Base-by-base conservation (phyloP, 2,113 vertebrate genomes). In the Hippocampus comes region DNA sequence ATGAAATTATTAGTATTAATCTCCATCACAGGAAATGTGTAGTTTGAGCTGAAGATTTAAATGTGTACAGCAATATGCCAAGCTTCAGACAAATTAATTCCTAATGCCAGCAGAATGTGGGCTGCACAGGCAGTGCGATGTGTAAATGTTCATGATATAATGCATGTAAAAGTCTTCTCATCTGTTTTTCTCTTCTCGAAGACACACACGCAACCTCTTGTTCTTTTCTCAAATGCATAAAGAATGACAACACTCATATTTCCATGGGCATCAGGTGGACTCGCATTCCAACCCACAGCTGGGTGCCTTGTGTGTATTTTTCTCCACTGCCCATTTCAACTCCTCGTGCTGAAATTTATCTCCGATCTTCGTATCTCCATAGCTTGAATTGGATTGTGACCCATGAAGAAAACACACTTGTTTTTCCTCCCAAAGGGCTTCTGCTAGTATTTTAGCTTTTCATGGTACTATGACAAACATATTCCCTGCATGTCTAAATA, bases 341-440 rank as follows among this genome's bases (percentile, higher is more conserved):
- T 30, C 15, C 64, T 71, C 72, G 57, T 9, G 41, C 72, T 87
- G 41, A 78, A 79, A 73, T 82, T 82, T 72, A 82, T 86, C 79
- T 87, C 55, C 82, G 88, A 85, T 84, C 63, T 77, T 78, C 11
- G 9, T 66, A 71, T 81, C 72, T 82, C 55, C 67, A 70, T 17
- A n/a, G 63, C 81, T 78, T 82, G 69, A 82, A 76, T 87, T 74
- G 25, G 34, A 76, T 78, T 9, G n/a, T 89, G 86, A 89, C 82
- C 84, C 78, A 34, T 79, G 77, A 84, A 77, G 42, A 75, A 87
- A 79, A 75, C 68, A 68, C 30, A 3, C 72, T 67, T 79, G 67
- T 68, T 70, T 84, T 75, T 68, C 64, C 0, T 27, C 38, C 41
- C 5, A 48, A 48, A 4, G 51, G 9, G 20, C 56, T 68, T 49